A percentile compares a stretch with the other conserved stretches of the same genome.
Conservation (phyloP, 2,888 invertebrate species). For the Suillia variegata region DNA sequence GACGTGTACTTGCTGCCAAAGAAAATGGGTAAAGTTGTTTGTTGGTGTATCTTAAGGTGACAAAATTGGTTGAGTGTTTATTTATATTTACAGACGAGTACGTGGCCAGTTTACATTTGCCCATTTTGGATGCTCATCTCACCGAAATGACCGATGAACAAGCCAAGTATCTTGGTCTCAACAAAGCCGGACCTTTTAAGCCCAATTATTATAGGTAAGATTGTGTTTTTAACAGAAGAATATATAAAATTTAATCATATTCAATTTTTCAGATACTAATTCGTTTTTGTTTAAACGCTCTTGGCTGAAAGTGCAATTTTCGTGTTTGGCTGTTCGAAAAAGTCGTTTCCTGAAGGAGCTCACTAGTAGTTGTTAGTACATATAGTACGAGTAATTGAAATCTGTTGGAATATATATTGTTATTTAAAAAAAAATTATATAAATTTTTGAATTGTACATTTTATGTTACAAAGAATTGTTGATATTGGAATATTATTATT, state of each 20-base stretch:
- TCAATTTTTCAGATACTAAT: not conserved
- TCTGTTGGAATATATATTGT: too few relatives aligned
- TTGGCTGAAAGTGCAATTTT: slow-evolving; percentile 42
- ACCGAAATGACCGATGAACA: slow-evolving; percentile 94
- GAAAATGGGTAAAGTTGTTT: slow-evolving; percentile 90
- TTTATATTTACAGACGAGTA: slow-evolving; percentile 95
- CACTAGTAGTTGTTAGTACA: too few relatives aligned
- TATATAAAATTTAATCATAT: not conserved
- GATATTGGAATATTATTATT: too few relatives aligned
- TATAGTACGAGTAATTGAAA: too few relatives aligned
- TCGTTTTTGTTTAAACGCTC: too few relatives aligned
- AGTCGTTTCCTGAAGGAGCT: too few relatives aligned
- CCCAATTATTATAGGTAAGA: slow-evolving; percentile 92
- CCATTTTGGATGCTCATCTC: slow-evolving; percentile 94
- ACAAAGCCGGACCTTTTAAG: slow-evolving; percentile 96
- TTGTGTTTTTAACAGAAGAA: not conserved
- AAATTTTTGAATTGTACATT: too few relatives aligned
- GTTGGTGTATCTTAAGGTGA: too few relatives aligned
- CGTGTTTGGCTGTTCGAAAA: too few relatives aligned
- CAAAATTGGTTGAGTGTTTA: slow-evolving; percentile 10
- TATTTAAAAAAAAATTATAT: too few relatives aligned
- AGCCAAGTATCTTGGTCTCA: slow-evolving; percentile 93
- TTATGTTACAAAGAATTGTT: too few relatives aligned
- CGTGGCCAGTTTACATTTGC: slow-evolving; percentile 92
- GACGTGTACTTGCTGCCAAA: slow-evolving; percentile 96